Evolutionary conservation across 2,113 vertebrate species (phyloP), one percentile per base, ranked within the genome.

Genomic region (Cervus canadensis): DNA sequence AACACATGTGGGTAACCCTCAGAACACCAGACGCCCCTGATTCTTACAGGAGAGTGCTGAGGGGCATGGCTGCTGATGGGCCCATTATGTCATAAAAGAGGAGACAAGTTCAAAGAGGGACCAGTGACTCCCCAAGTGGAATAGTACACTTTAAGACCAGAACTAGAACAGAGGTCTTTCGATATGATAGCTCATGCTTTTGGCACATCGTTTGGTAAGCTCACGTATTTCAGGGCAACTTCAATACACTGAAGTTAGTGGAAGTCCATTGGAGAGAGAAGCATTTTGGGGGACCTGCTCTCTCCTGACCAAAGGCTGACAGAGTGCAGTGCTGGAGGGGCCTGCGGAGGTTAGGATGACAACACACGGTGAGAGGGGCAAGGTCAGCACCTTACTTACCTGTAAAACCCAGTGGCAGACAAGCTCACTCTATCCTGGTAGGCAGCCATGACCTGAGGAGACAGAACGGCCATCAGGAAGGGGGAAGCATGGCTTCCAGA

Each of bases 351-450:
- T 36, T 3, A 52, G 23, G 40, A 71, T 59, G 79, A 59, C 3
- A 8, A 45, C 28, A 10, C 3, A 1, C 0, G 3, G 17, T 43
- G 56, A 40, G 74, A 28, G 2, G 26, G 13, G 33, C 1, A 21
- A 50, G 40, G 15, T 9, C 9, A 9, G 15, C 7, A n/a, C 33
- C 40, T 89, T 87, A 99, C 99, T 98, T 98, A 99, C 99, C 98
- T 99, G 86, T 99, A 99, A 98, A 99, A 99, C 1, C 99, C 99
- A 0, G 99, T 99, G 7, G 99, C 98, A 6, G 99, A 99, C 92
- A 99, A 98, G 94, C 99, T 99, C 67, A 99, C 98, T 64, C 99
- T 98, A 96, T 98, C 98, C 48, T 98, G 91, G 9, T 99, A 99
- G 3, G 99, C 99, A 0, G 98, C 98, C 82, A n/a, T 98, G 78